phyloP scores from a whole-genome alignment of 2,113 vertebrate species.

The Caracal caracal region DNA sequence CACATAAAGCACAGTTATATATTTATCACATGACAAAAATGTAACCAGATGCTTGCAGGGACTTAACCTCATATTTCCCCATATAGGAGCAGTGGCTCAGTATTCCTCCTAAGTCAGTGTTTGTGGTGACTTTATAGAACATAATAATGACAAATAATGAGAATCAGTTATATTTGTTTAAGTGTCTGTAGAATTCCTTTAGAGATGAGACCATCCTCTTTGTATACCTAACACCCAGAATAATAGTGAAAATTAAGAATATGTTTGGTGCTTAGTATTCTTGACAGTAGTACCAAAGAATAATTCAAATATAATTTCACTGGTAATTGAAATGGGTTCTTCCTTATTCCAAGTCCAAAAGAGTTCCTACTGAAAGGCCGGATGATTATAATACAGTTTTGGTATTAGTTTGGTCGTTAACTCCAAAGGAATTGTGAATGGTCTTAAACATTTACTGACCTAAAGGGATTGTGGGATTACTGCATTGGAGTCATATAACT shows the following conservation, averaged over 20 bases:
- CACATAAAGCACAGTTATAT: background rate
- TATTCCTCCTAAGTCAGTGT: background rate
- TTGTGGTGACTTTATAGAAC: background rate
- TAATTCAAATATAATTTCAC: slow-evolving; percentile 37
- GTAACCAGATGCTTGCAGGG: background rate
- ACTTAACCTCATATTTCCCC: background rate
- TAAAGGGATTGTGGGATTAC: background rate
- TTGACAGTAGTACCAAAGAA: background rate
- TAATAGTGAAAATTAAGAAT: background rate
- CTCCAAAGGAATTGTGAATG: slow-evolving; percentile 25
- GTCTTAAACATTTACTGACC: slow-evolving; percentile 20
- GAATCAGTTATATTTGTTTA: background rate
- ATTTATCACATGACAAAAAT: background rate
- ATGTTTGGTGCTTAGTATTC: background rate
- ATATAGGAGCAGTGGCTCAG: background rate
- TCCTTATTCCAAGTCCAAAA: background rate
- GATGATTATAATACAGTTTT: background rate
- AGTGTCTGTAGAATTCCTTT: slow-evolving; percentile 38
- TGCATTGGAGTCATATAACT: background rate
- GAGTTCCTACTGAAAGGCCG: background rate
- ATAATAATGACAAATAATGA: background rate
- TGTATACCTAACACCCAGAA: background rate
- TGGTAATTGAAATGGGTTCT: background rate
- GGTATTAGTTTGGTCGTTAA: background rate
- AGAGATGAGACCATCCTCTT: background rate